These are phyloP conservation scores for Sibirionetta formosa DNA, from an alignment of 2,797 vertebrate genomes.

Conservation along the genomic window DNA sequence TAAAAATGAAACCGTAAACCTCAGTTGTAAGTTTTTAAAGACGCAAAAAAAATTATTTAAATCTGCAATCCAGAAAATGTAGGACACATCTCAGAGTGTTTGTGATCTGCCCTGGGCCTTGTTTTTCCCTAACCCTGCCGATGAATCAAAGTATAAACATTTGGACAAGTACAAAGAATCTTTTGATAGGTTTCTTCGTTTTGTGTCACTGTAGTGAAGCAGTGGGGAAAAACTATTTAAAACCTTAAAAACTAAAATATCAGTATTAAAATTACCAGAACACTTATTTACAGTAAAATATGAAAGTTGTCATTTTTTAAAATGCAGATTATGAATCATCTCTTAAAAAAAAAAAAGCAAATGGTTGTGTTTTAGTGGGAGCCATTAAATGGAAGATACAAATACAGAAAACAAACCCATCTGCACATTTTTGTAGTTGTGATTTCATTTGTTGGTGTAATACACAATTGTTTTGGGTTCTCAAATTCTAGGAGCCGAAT, in stretches of 20 bases:
- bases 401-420: background rate
- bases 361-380: background rate
- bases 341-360: background rate
- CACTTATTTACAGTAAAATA: background rate
- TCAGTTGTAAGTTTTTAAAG: background rate
- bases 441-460: background rate
- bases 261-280: background rate
- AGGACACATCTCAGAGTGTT: background rate
- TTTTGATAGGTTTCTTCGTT: background rate
- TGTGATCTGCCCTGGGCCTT: background rate
- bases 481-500: constrained; percentile 87
- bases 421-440: background rate
- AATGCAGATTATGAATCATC: background rate
- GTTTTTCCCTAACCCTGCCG: background rate
- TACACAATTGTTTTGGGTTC: background rate
- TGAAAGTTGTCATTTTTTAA: background rate
- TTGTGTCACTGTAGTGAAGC: background rate
- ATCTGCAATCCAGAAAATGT: background rate
- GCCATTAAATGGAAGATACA: background rate
- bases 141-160: background rate
- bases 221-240: background rate
- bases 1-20: background rate
- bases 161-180: fast-evolving
- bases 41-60: background rate
- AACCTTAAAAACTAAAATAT: background rate